A percentile compares a stretch with the other conserved stretches of the same genome.
These are phyloP conservation scores for Ciconia stormi DNA, from an alignment of 2,113 vertebrate genomes.

Conservation along the genomic window DNA sequence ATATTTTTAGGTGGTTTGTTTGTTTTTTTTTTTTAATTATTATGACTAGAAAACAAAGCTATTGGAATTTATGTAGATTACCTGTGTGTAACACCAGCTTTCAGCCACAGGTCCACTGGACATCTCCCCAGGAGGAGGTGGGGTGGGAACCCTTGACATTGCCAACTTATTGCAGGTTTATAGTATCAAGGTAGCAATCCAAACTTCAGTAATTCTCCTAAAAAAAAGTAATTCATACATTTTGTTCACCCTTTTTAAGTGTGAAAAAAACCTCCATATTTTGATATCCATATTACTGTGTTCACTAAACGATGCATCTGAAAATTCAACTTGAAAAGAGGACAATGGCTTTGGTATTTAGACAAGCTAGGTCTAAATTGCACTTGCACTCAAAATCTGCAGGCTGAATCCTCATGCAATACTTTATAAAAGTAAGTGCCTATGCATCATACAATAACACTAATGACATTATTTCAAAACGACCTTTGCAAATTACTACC, in stretches of 20 bases:
- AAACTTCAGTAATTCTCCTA: constrained; percentile 71
- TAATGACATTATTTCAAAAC: neutral
- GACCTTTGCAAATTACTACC: neutral
- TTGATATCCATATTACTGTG: neutral
- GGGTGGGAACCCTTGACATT: constrained; percentile 94
- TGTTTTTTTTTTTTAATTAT: neutral
- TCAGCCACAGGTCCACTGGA: constrained; percentile 95
- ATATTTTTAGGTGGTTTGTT: neutral
- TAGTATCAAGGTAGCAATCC: constrained; percentile 60
- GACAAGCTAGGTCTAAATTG: neutral
- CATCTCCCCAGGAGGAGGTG: constrained; percentile 95
- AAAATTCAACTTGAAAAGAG: neutral
- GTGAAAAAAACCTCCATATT: neutral
- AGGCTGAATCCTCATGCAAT: neutral
- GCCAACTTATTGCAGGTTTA: constrained; percentile 72
- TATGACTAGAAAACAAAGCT: neutral
- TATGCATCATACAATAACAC: neutral
- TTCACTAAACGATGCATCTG: neutral
- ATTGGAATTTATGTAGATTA: constrained; percentile 48
- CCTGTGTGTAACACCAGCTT: constrained; percentile 99
- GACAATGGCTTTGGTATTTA: neutral
- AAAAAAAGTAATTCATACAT: neutral
- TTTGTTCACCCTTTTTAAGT: neutral
- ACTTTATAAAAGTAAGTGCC: neutral
- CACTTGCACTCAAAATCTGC: neutral